phyloP scores from a whole-genome alignment of 2,113 vertebrate species.

The Trochalopteron elliotii region DNA sequence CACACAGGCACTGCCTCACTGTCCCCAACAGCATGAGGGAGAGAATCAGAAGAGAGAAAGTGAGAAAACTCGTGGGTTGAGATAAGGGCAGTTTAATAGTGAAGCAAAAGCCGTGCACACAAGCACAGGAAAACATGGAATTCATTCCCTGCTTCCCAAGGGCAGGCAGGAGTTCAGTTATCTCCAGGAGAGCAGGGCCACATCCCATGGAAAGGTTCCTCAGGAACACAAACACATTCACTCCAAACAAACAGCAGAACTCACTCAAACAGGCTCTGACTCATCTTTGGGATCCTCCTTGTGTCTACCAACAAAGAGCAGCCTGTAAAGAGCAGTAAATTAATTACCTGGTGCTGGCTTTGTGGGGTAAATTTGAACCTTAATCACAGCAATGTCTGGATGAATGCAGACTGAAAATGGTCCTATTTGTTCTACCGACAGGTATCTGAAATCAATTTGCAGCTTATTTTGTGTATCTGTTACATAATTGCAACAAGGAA shows the following conservation, averaged over 20 bases:
- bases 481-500: background rate
- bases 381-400: background rate
- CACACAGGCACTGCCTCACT: background rate
- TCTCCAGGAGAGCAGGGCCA: background rate
- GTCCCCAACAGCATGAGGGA: background rate
- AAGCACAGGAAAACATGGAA: background rate
- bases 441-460: background rate
- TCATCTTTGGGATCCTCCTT: background rate
- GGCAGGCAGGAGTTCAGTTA: background rate
- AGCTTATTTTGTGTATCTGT: conserved; percentile 19
- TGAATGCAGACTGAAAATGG: conserved; percentile 24
- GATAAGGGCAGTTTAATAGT: background rate
- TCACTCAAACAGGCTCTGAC: background rate
- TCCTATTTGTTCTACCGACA: conserved; percentile 8
- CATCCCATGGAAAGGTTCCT: rapidly evolving
- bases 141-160: rapidly evolving
- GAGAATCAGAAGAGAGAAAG: background rate
- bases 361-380: background rate
- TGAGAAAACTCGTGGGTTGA: background rate
- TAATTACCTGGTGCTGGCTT: background rate
- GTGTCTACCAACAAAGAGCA: background rate
- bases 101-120: background rate
- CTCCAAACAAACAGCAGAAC: background rate
- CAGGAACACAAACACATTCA: background rate
- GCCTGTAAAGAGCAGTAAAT: background rate